phyloP scores from a whole-genome alignment of 2,888 invertebrate genomes.

The Diadegma fenestrale region DNA sequence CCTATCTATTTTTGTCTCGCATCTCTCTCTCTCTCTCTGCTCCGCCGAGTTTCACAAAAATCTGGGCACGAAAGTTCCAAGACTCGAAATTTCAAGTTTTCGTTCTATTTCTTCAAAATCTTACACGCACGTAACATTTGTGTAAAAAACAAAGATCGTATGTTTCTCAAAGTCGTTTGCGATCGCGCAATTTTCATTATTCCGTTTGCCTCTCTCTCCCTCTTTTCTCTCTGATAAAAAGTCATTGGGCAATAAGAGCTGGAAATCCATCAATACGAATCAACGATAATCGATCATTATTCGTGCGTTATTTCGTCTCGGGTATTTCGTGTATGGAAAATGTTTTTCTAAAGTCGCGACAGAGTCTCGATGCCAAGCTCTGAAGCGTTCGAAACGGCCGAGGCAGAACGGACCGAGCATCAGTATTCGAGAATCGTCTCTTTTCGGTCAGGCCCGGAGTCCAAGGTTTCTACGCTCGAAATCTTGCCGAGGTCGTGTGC shows the following conservation, averaged over 20 bases:
- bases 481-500: not conserved
- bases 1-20: constrained; percentile 14
- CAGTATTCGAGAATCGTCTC: no score
- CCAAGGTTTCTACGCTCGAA: not conserved
- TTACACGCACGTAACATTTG: constrained; percentile 77
- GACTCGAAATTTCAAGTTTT: constrained; percentile 4
- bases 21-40: constrained; percentile 5
- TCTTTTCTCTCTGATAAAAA: constrained; percentile 9
- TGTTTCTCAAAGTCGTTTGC: constrained; percentile 11
- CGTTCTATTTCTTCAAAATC: constrained; percentile 51
- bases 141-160: constrained; percentile 66
- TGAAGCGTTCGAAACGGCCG: no score
- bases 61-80: not conserved
- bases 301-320: not conserved
- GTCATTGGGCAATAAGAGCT: not conserved
- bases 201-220: constrained; percentile 9
- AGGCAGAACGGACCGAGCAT: no score
- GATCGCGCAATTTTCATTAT: constrained; percentile 14
- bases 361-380: no score
- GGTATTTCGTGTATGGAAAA: not conserved
- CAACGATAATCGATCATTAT: constrained; percentile 16
- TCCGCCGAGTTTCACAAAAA: not conserved
- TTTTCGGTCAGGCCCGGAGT: no score
- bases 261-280: constrained; percentile 5
- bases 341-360: no score